Percentiles rank a stretch among this genome's conserved stretches.
Conservation (phyloP, 2,888 invertebrate genomes). For the Endomychus coccineus region DNA sequence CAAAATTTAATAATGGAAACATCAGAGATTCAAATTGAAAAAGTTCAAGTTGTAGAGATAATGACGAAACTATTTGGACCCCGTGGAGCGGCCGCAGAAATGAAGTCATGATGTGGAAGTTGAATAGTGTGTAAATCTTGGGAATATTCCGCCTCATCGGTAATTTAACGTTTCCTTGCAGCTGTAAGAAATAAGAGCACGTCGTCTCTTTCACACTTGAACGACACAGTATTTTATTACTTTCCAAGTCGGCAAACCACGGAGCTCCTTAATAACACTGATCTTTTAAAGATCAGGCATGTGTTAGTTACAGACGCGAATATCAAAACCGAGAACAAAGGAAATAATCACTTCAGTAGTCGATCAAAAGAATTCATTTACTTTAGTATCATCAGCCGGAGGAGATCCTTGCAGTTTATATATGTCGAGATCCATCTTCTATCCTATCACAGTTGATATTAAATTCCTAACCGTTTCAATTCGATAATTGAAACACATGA, state of each 20-base stretch:
- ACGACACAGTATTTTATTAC: conserved; percentile 40
- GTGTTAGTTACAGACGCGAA: conserved; percentile 37
- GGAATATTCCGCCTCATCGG: conserved; percentile 36
- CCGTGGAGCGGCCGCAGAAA: conserved; percentile 15
- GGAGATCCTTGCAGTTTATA: too few species aligned
- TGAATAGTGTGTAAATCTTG: conserved; percentile 35
- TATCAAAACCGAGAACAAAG: conserved; percentile 34
- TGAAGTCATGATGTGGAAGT: conserved; percentile 22
- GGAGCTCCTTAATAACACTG: conserved; percentile 34
- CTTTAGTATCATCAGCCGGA: too few species aligned
- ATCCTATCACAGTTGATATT: too few species aligned
- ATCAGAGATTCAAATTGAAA: too few species aligned
- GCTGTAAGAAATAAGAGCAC: conserved; percentile 35
- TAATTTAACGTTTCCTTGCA: conserved; percentile 36
- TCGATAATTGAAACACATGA: too few species aligned
- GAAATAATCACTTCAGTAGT: conserved; percentile 36
- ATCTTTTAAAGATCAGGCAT: conserved; percentile 40
- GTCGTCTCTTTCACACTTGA: conserved; percentile 38
- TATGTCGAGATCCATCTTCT: too few species aligned
- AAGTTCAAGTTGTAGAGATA: too few species aligned
- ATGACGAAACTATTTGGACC: too few species aligned
- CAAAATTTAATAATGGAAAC: too few species aligned
- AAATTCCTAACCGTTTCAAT: too few species aligned
- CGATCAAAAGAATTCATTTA: too few species aligned
- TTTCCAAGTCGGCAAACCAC: conserved; percentile 29